These are phyloP conservation scores for Incurvaria masculella DNA, from an alignment of 2,888 invertebrate genomes.

Conservation along the genomic window DNA sequence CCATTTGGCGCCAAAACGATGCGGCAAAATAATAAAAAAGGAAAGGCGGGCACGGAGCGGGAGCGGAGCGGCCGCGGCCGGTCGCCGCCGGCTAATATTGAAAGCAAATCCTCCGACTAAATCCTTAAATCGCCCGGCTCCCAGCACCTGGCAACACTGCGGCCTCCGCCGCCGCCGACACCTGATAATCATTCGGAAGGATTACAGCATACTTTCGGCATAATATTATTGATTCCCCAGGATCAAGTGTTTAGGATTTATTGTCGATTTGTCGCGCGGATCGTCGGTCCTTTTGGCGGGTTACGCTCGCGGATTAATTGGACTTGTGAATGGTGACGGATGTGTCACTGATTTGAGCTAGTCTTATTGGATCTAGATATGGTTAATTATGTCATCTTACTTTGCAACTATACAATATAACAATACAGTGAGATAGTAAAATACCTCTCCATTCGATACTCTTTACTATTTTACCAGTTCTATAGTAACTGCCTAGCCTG, in stretches of 20 bases:
- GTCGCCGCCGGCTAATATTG: slow-evolving; percentile 54
- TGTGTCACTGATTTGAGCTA: too few relatives aligned
- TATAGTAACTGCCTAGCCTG: too few relatives aligned
- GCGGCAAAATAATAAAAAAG: slow-evolving; percentile 56
- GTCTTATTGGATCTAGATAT: too few relatives aligned
- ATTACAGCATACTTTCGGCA: slow-evolving; percentile 50
- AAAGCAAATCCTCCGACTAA: slow-evolving; percentile 56
- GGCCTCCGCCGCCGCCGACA: slow-evolving; percentile 8
- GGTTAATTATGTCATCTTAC: too few relatives aligned
- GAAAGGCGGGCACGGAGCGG: slow-evolving; percentile 39
- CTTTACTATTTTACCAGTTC: too few relatives aligned
- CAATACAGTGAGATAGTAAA: too few relatives aligned
- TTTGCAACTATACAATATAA: too few relatives aligned
- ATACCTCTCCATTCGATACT: too few relatives aligned
- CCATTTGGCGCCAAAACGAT: slow-evolving; percentile 56
- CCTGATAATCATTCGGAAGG: slow-evolving; percentile 48
- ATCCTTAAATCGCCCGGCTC: slow-evolving; percentile 55
- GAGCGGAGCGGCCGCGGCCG: slow-evolving; percentile 40
- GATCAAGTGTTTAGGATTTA: slow-evolving; percentile 29
- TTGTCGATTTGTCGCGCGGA: slow-evolving; percentile 1
- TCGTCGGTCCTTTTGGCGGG: not conserved
- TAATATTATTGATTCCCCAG: slow-evolving; percentile 40
- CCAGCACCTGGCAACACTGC: slow-evolving; percentile 48
- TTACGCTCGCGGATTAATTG: not conserved
- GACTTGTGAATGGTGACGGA: not conserved